Percentiles rank a stretch among this genome's conserved stretches.
These are phyloP conservation scores for Eumeta japonica DNA, from an alignment of 1,140 invertebrate species.

Conservation along the genomic window DNA sequence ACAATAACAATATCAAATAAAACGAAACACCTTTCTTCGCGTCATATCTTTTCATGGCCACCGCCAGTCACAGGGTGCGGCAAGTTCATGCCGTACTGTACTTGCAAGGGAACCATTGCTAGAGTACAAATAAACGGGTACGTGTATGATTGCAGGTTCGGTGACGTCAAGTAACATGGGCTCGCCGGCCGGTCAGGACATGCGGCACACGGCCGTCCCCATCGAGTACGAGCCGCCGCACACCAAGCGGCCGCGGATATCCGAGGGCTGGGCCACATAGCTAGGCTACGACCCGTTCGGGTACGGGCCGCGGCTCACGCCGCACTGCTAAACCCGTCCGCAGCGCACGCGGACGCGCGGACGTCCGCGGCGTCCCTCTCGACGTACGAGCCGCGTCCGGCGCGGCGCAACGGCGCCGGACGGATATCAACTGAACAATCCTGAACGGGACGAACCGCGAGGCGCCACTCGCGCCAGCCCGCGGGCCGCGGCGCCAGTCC, in stretches of 20 bases:
- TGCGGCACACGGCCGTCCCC: slow-evolving; percentile 56
- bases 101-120: too few species aligned
- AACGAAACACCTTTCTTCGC: too few species aligned
- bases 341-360: background rate
- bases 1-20: too few species aligned
- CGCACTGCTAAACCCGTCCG: slow-evolving; percentile 37
- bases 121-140: too few species aligned
- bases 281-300: slow-evolving; percentile 56
- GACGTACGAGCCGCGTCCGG: background rate
- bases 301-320: slow-evolving; percentile 44
- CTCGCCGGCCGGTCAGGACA: slow-evolving; percentile 65
- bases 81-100: too few species aligned
- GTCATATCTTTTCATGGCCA: too few species aligned
- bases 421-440: background rate
- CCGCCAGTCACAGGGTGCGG: too few species aligned
- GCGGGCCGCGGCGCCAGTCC: slow-evolving; percentile 7
- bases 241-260: slow-evolving; percentile 77
- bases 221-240: slow-evolving; percentile 79
- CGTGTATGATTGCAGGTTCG: slow-evolving; percentile 61
- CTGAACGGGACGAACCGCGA: background rate
- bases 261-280: slow-evolving; percentile 84
- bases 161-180: slow-evolving; percentile 76
- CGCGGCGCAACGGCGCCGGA: background rate
- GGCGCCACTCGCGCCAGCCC: too few species aligned
- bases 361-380: background rate